These are phyloP conservation scores for Phocoena sinus DNA, from an alignment of 2,113 vertebrate genomes.

Conservation along the genomic window DNA sequence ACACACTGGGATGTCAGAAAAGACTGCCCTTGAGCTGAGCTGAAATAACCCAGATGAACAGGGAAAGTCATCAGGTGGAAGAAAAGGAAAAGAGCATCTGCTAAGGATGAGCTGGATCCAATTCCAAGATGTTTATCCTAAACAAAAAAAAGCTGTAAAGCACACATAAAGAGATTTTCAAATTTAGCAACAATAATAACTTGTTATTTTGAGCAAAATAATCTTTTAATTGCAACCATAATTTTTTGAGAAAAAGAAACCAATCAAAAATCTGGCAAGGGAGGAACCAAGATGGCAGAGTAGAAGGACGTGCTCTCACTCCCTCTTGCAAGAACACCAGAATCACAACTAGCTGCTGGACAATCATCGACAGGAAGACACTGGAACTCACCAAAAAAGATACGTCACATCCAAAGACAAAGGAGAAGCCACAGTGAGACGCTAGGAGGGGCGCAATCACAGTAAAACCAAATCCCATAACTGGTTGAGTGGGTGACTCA, in stretches of 20 bases:
- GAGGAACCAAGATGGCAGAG: too few relatives aligned
- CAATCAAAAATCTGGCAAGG: background rate
- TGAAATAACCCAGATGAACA: background rate
- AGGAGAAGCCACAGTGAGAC: too few relatives aligned
- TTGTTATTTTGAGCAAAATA: background rate
- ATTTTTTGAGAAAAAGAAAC: background rate
- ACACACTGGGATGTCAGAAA: background rate
- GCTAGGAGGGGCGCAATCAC: too few relatives aligned
- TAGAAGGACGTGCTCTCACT: too few relatives aligned
- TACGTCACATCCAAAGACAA: too few relatives aligned
- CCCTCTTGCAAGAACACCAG: too few relatives aligned
- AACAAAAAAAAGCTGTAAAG: background rate
- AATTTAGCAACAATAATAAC: background rate
- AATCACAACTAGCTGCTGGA: too few relatives aligned
- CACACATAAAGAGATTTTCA: background rate
- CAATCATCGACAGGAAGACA: too few relatives aligned
- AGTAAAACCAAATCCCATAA: too few relatives aligned
- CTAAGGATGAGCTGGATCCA: background rate
- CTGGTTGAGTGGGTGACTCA: too few relatives aligned
- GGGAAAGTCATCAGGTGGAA: background rate
- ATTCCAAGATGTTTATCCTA: background rate
- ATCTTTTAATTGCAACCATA: constrained; percentile 11
- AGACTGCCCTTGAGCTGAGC: background rate
- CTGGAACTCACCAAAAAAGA: too few relatives aligned
- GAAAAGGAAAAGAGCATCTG: background rate